Base-by-base conservation (phyloP, 2,888 invertebrate genomes). In the Hyppa rectilinea region DNA sequence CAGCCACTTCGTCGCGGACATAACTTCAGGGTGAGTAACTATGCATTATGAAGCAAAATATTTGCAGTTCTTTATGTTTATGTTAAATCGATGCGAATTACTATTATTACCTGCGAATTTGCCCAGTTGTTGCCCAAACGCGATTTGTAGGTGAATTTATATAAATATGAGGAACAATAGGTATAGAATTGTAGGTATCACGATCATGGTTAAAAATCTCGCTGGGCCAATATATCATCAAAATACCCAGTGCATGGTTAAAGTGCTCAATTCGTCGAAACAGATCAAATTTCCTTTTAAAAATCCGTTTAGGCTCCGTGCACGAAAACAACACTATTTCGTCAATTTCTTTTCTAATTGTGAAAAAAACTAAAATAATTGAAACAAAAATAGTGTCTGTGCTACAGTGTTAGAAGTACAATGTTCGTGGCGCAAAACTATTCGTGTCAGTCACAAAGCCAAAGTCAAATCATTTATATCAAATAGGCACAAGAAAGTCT, bases 1-100 rank as follows among this genome's bases (percentile, higher is more conserved):
- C 97, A 97, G 81, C 97, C 97, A 0, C 89, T 98, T 23, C 95
- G 96, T 38, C 96, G 97, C 75, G 97, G 97, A 26, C 97, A 97
- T 80, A 95, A 97, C 81, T 97, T 98, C 87, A 97, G 97, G 96
- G 97, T 97, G 92, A 86, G 95, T 89, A 31, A 29, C 47, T 38
- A 66, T 58, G 2, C 40, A n/a, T n/a, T 23, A 2, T 5, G 9
- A 31, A 53, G 1, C 31, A 43, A 43, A 14, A 23, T 2, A 9
- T 50, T 2, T n/a, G 7, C 0, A 47, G 20, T 23, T 9, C 1
- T 26, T 9, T 52, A 26, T 34, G n/a, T 14, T 49, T 14, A n/a
- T 47, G 14, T 34, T 34, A 61, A 73, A 31, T 38, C 14, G 5
- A 64, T 63, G 71, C 71, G 47, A 71, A 47, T 34, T 23, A 53